Base-by-base conservation (phyloP, 2,113 vertebrate species). In the Daboia siamensis region DNA sequence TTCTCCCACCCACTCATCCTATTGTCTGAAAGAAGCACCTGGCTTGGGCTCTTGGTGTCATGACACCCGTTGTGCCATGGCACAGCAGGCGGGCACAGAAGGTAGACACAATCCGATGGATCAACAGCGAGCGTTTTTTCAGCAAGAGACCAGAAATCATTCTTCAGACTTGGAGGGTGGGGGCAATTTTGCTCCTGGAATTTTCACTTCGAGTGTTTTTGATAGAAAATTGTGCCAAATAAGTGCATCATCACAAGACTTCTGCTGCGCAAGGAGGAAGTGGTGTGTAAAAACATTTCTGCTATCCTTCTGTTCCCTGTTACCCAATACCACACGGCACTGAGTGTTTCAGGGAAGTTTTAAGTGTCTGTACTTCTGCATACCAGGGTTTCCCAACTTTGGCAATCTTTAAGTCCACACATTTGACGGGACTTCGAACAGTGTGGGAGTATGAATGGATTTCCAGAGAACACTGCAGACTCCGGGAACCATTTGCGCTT, bases 191-290 rank as follows among this genome's bases (percentile, higher is more conserved):
- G 56, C 10, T 59, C 5, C 15, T 5, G 51, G 56, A 1, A 0
- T 0, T 39, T 26, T 52, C 6, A 9, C 12, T 20, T 7, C 1
- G 33, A 9, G 4, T 21, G 59, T 5, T 26, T 7, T 51, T 39
- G n/a, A 55, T 39, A 3, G 29, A 56, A 55, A 24, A 1, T 23
- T 24, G 3, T 26, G 6, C 9, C 13, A 85, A 29, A 39, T 24
- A 80, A 39, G 17, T 1, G 13, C 33, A 8, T 39, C 1, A 0
- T 74, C 4, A 3, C 0, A 24, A 26, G 20, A 10, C 26, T 39
- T 29, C 39, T 33, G 52, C 33, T 10, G 26, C 20, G 7, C 3
- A 8, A 85, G 12, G 7, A 85, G 52, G 56, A 85, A 55, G 54
- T 91, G 24, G 54, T 9, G 4, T 55, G 51, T 12, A 46, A 12